A percentile compares a stretch with the other conserved stretches of the same genome.
Evolutionary conservation across 2,113 vertebrate genomes (phyloP).

Genomic region (Zapornia atra): DNA sequence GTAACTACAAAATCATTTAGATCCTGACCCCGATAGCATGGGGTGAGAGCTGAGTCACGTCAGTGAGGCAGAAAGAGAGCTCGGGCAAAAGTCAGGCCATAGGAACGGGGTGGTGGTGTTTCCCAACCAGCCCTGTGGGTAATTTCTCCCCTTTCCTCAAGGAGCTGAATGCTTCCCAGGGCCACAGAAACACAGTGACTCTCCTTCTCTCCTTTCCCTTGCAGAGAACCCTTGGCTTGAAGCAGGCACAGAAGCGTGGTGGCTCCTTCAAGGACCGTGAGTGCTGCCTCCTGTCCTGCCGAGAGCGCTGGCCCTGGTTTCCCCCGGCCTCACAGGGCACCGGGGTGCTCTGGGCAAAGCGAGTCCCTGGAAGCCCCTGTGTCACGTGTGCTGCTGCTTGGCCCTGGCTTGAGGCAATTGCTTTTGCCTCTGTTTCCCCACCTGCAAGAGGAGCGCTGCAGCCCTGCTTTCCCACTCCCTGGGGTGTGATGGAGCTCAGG

Average conservation of each 20-base stretch:
- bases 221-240: constrained; percentile 85
- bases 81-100: background rate
- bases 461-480: background rate
- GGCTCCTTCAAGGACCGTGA: constrained; percentile 98
- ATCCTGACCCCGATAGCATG: rapidly evolving
- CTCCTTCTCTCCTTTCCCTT: background rate
- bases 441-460: background rate
- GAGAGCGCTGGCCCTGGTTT: rapidly evolving
- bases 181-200: background rate
- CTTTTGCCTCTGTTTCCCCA: background rate
- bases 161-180: background rate
- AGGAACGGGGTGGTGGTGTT: background rate
- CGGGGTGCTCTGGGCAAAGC: rapidly evolving
- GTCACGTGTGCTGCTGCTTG: background rate
- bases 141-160: background rate
- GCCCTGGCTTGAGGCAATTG: background rate
- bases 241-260: constrained; percentile 79
- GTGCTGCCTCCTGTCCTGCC: background rate
- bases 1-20: background rate
- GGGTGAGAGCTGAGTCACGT: constrained; percentile 47
- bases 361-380: background rate
- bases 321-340: rapidly evolving
- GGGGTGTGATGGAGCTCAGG: rapidly evolving
- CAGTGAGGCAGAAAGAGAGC: background rate
- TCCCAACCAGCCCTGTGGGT: background rate